These are phyloP conservation scores for Andrena bicolor DNA, from an alignment of 2,888 invertebrate genomes.

Conservation along the genomic window DNA sequence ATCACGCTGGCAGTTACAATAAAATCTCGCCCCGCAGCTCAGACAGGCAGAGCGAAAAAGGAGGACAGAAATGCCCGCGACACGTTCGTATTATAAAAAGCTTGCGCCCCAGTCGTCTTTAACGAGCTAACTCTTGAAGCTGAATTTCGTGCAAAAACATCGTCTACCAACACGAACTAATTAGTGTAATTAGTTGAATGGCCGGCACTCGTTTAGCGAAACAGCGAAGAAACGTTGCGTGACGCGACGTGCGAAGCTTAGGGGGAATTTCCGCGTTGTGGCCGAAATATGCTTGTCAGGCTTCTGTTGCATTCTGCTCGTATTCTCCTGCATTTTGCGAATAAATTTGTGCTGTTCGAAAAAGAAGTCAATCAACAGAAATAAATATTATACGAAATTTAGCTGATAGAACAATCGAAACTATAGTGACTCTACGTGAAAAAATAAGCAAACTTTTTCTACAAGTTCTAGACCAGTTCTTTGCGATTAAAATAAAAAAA, in stretches of 20 bases:
- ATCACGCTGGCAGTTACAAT: slow-evolving; percentile 2
- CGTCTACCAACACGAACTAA: slow-evolving; percentile 48
- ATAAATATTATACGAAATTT: too few species aligned
- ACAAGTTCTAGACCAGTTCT: too few species aligned
- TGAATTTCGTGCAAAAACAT: slow-evolving; percentile 37
- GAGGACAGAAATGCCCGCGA: slow-evolving; percentile 17
- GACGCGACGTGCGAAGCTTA: slow-evolving; percentile 8
- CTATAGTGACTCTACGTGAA: background rate
- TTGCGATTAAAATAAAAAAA: too few species aligned
- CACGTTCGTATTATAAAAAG: slow-evolving; percentile 42
- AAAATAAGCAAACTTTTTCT: too few species aligned
- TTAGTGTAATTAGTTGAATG: slow-evolving; percentile 57
- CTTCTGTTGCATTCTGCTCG: background rate
- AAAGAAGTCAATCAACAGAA: background rate
- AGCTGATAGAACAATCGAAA: too few species aligned
- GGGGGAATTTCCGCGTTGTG: background rate
- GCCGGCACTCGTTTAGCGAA: slow-evolving; percentile 35
- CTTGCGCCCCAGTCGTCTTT: slow-evolving; percentile 27
- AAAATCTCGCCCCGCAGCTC: slow-evolving; percentile 21
- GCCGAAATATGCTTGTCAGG: background rate
- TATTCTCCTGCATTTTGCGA: background rate
- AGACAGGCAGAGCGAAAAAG: slow-evolving; percentile 1
- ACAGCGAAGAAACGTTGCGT: slow-evolving; percentile 18
- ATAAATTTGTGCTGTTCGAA: background rate
- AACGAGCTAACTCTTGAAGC: slow-evolving; percentile 41